Evolutionary conservation across 2,797 vertebrate species (phyloP), one percentile per base, ranked within the genome.

Genomic region (Myripristis murdjan): DNA sequence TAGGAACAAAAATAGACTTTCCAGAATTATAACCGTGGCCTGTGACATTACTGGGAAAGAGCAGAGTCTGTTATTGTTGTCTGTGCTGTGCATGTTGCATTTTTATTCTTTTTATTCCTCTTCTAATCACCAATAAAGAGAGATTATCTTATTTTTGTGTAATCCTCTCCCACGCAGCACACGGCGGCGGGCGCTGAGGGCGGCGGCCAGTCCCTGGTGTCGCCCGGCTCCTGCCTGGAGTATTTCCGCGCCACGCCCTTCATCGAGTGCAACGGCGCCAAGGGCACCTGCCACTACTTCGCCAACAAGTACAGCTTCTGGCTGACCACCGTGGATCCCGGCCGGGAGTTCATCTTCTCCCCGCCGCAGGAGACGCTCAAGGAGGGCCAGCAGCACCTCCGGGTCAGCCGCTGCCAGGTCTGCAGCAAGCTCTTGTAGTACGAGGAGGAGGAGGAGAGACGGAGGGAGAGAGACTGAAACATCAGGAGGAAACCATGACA

Each of bases 281-380:
- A 93, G 18, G 97, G 97, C 9, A 96, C 95, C 0, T 99, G 98
- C 91, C 97, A 99, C 75, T 99, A 97, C 92, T 99, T 98, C 12
- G 95, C 96, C 82, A 99, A 97, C 87, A 97, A 99, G 73, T 97
- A 96, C 94, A 99, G 98, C 90, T 99, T 99, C 95, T 99, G 97
- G 98, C 94, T 99, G 75, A 98, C 93, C 0, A 97, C 95, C 0
- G 95, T 99, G 26, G 95, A 96, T 4, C 92, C 89, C 63, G 83
- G 64, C 1, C 91, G 88, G 72, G 95, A 98, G 93, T 99, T 98
- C 22, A 52, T 82, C 10, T 85, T 91, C 0, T 87, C 93, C 1
- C 95, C 96, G 0, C 28, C 69, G 1, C 93, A 93, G 7, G 96
- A 98, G 79, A 98, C 96, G 0, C 91, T 98, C 78, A 99, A 99